Conservation (phyloP, 2,888 invertebrate species). For the Macrosoma leucophasiata region DNA sequence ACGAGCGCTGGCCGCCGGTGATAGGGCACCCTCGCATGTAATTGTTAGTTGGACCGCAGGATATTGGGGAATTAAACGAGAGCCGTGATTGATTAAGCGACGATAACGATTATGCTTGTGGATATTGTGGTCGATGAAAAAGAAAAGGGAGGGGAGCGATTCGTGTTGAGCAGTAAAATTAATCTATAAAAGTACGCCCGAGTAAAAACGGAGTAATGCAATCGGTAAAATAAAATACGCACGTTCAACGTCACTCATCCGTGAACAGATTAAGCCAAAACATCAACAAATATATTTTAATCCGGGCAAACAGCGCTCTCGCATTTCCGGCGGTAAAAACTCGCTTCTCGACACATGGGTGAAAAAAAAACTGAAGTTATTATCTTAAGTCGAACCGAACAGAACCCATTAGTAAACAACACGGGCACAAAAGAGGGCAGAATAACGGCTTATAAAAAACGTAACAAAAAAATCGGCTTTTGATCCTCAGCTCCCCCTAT, state of each 20-base stretch:
- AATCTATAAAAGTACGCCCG: conserved; percentile 35
- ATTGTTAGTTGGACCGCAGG: conserved; percentile 71
- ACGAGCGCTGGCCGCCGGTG: conserved; percentile 52
- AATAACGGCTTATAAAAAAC: conserved; percentile 65
- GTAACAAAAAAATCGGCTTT: conserved; percentile 72
- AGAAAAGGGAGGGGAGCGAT: conserved; percentile 35
- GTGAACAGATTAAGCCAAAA: conserved; percentile 62
- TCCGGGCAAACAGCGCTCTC: conserved; percentile 63
- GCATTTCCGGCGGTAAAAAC: conserved; percentile 71
- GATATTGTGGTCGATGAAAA: conserved; percentile 53
- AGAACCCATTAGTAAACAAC: conserved; percentile 76
- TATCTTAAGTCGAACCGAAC: conserved; percentile 75
- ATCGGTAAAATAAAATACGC: conserved; percentile 41
- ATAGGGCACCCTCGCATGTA: conserved; percentile 68
- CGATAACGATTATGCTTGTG: conserved; percentile 55
- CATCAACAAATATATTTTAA: conserved; percentile 72
- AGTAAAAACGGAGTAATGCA: conserved; percentile 39
- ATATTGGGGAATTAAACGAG: conserved; percentile 71
- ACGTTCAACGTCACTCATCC: conserved; percentile 39
- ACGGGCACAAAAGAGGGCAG: conserved; percentile 71
- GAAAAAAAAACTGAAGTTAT: conserved; percentile 71
- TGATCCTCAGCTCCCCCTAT: conserved; percentile 65
- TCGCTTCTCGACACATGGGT: conserved; percentile 61
- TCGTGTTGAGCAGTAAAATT: conserved; percentile 35
- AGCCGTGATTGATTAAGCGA: conserved; percentile 66